Evolutionary conservation across 2,113 vertebrate genomes (phyloP).

Genomic region (Cebus imitator): DNA sequence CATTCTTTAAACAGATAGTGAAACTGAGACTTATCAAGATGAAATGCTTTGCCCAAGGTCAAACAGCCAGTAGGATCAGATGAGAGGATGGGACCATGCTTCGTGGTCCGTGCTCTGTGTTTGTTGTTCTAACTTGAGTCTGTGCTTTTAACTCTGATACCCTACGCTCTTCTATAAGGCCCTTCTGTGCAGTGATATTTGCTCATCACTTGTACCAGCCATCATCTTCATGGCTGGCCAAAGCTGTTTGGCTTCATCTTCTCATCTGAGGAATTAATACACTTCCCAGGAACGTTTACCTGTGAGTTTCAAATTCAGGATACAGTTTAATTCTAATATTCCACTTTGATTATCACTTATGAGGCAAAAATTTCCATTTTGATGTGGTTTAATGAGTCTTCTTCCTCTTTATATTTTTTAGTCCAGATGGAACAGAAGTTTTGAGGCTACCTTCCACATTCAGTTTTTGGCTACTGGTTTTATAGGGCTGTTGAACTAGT

Average conservation of each 20-base stretch:
- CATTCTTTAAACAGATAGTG: background rate
- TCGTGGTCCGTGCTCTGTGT: background rate
- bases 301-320: slow-evolving; percentile 24
- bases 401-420: slow-evolving; percentile 53
- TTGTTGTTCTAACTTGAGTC: background rate
- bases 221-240: background rate
- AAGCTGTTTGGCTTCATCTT: background rate
- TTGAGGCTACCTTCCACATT: slow-evolving; percentile 40
- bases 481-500: slow-evolving; percentile 15
- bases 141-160: background rate
- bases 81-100: background rate
- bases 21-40: slow-evolving; percentile 26
- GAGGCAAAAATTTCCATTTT: slow-evolving; percentile 44
- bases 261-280: background rate
- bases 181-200: background rate
- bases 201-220: background rate
- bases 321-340: slow-evolving; percentile 19
- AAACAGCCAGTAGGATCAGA: background rate
- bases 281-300: slow-evolving; percentile 26
- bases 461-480: slow-evolving; percentile 38
- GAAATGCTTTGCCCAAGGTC: background rate
- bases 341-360: slow-evolving; percentile 11
- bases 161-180: background rate
- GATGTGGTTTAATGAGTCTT: slow-evolving; percentile 11
- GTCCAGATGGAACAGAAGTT: slow-evolving; percentile 18